Percentiles rank a stretch among this genome's conserved stretches.
These are phyloP conservation scores for Andrena minutula DNA, from an alignment of 2,888 invertebrate genomes.

Conservation along the genomic window DNA sequence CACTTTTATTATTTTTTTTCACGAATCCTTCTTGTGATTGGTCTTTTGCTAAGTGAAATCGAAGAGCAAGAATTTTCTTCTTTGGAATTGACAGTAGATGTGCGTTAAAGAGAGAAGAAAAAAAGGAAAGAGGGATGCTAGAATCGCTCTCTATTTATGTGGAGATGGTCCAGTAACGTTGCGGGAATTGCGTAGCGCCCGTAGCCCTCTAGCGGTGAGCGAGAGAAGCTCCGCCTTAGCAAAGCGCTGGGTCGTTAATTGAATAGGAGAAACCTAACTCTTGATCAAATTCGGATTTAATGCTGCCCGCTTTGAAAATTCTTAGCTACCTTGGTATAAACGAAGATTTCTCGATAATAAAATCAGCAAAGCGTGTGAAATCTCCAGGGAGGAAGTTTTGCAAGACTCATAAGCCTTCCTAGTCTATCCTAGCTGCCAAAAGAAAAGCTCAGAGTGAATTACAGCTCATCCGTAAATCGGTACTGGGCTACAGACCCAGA, in stretches of 20 bases:
- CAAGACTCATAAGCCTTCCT: not conserved
- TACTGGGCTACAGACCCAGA: not conserved
- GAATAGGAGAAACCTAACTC: too few species aligned
- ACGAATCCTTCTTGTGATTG: not conserved
- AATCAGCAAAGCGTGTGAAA: slow-evolving; percentile 10
- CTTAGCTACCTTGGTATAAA: not conserved
- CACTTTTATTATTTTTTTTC: not conserved
- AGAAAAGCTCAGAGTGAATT: slow-evolving; percentile 21
- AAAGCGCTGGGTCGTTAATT: too few species aligned
- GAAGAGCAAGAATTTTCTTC: not conserved
- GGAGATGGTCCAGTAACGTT: not conserved
- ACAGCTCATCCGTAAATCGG: slow-evolving; percentile 34
- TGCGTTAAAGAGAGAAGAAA: not conserved
- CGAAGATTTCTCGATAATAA: too few species aligned
- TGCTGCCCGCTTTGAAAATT: not conserved
- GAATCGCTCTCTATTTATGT: not conserved
- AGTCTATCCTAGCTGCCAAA: not conserved
- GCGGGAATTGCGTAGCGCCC: not conserved
- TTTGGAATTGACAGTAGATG: not conserved
- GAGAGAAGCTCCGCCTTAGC: not conserved
- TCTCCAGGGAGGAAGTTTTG: not conserved
- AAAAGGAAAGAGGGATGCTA: not conserved
- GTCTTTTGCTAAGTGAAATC: not conserved
- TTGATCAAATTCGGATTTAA: too few species aligned
- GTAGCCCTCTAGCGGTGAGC: not conserved